Percentiles rank a stretch among this genome's conserved stretches.
Conservation (phyloP, 2,113 vertebrate species). For the Calypte anna region DNA sequence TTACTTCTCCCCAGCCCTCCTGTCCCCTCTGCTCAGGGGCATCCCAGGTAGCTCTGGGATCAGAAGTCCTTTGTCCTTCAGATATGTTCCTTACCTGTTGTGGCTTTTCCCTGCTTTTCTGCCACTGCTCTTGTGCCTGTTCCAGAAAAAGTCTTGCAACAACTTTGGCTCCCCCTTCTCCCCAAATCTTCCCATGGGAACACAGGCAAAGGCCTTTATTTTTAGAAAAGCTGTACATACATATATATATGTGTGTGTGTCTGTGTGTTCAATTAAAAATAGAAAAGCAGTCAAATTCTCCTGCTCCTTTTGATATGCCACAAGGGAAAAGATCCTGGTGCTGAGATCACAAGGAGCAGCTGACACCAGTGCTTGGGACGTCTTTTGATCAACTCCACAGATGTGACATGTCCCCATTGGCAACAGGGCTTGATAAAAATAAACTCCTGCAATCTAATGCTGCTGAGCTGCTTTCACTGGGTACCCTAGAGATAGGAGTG, state of each 20-base stretch:
- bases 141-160: conserved; percentile 38
- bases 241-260: conserved; percentile 6
- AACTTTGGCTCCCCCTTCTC: conserved; percentile 32
- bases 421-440: conserved; percentile 67
- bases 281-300: conserved; percentile 64
- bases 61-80: neutral
- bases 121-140: neutral
- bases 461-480: conserved; percentile 28
- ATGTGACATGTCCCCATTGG: conserved; percentile 67
- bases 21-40: neutral
- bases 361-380: conserved; percentile 61
- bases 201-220: conserved; percentile 60
- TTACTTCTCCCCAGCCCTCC: neutral
- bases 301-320: conserved; percentile 74
- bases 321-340: conserved; percentile 66
- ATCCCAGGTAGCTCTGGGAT: neutral
- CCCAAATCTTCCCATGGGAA: conserved; percentile 66
- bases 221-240: conserved; percentile 64
- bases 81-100: conserved; percentile 10
- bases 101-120: neutral
- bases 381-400: conserved; percentile 74
- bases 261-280: conserved; percentile 62
- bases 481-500: neutral
- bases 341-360: conserved; percentile 72
- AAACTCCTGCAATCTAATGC: conserved; percentile 45